Evolutionary conservation across 2,113 vertebrate species (phyloP).

Genomic region (Thunnus maccoyii): DNA sequence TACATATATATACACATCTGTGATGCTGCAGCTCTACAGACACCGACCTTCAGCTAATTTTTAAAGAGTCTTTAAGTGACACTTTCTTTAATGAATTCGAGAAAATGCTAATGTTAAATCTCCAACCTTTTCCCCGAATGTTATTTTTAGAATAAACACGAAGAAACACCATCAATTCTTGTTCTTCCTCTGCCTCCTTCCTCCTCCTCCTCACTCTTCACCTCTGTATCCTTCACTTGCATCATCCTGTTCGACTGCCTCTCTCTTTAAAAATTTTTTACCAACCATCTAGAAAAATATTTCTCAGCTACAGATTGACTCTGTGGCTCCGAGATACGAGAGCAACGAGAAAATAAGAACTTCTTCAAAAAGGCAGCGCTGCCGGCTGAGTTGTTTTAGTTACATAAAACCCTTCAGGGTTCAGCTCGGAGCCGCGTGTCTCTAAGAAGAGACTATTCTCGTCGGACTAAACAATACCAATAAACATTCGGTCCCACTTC

Average conservation of each 20-base stretch:
- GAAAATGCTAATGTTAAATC: neutral
- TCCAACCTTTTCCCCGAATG: neutral
- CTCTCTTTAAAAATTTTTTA: conserved; percentile 25
- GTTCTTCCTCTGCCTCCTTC: neutral
- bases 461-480: conserved; percentile 31
- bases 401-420: conserved; percentile 39
- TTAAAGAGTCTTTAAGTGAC: neutral
- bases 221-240: conserved; percentile 25
- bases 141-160: neutral
- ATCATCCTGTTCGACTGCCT: conserved; percentile 18
- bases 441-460: conserved; percentile 20
- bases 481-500: conserved; percentile 47
- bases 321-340: neutral
- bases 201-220: conserved; percentile 28
- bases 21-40: neutral
- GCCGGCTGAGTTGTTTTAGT: conserved; percentile 26
- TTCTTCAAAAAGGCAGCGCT: conserved; percentile 10
- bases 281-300: conserved; percentile 36
- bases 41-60: neutral
- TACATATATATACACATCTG: conserved; percentile 35
- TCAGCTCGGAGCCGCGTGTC: conserved; percentile 26
- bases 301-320: conserved; percentile 2
- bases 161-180: neutral
- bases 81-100: neutral
- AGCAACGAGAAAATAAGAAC: conserved; percentile 35